Evolutionary conservation across 2,113 vertebrate species (phyloP).

Genomic region (Hemicordylus capensis): DNA sequence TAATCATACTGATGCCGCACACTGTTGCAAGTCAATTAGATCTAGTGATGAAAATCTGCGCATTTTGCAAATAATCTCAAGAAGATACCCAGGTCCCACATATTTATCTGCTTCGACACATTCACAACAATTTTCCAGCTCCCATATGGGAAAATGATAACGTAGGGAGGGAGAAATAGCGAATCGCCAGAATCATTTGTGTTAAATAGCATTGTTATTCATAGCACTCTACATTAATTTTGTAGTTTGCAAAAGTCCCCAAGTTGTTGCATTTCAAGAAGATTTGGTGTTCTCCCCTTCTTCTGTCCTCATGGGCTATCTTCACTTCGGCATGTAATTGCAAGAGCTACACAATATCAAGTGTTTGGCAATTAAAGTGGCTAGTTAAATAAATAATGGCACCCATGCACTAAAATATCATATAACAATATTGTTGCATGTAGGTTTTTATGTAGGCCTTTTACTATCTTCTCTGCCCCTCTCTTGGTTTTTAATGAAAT

Average conservation of each 20-base stretch:
- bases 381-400: constrained; percentile 27
- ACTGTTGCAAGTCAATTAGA: constrained; percentile 77
- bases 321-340: not conserved
- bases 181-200: constrained; percentile 61
- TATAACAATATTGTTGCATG: constrained; percentile 18
- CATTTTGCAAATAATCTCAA: constrained; percentile 71
- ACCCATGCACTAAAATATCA: not conserved
- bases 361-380: not conserved
- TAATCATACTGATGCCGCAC: constrained; percentile 51
- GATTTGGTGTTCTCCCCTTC: not conserved
- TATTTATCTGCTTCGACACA: constrained; percentile 75
- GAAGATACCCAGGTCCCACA: constrained; percentile 60
- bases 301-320: not conserved
- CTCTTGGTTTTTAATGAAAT: constrained; percentile 51
- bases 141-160: constrained; percentile 64
- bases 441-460: not conserved
- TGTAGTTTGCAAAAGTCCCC: not conserved
- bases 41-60: constrained; percentile 69
- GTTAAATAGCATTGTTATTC: constrained; percentile 59
- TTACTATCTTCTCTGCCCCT: constrained; percentile 45
- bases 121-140: constrained; percentile 72
- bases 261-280: not conserved
- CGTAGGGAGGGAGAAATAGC: constrained; percentile 60
- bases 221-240: constrained; percentile 34
- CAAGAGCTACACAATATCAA: constrained; percentile 9